Evolutionary conservation across 2,797 vertebrate species (phyloP), one percentile per base, ranked within the genome.

Genomic region (Dipus sagitta): DNA sequence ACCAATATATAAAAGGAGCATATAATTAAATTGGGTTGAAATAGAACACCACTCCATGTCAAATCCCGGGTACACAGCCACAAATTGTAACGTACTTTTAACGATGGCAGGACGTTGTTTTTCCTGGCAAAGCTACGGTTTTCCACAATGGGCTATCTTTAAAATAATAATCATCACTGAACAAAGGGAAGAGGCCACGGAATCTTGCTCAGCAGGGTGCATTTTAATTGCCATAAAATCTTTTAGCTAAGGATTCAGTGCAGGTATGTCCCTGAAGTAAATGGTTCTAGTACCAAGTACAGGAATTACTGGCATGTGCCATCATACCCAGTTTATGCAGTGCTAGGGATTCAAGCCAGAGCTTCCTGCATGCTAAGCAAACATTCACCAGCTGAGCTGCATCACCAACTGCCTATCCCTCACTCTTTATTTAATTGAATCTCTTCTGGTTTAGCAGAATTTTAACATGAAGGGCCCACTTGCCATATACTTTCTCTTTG

Each of bases 21-120:
- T 4, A 0, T 97, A 97, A 98, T 97, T 97, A 98, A 97, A 97
- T 96, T 65, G 94, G 38, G 3, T 83, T 94, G 89, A 96, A 96
- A 47, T 0, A 86, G 95, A 96, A 84, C 94, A 90, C 92, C 83
- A 84, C 67, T 93, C 94, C 92, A 89, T 96, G 96, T 96, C 96
- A 96, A 80, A 94, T 96, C 82, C 42, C 95, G 68, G 92, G 77
- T 97, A 88, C 3, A 5, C 54, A 96, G 80, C 95, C 95, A 93
- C 94, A 97, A 96, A 98, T 96, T 97, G 75, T 80, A 95, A 54
- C 3, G 0, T 91, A 72, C 76, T 34, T 97, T 96, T 95, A 96
- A 96, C 65, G 58, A 81, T 92, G 75, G 30, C 95, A 90, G 94
- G 47, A 84, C 52, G 5, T 83, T 95, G 85, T 83, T 78, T 96